Evolutionary conservation across 2,888 invertebrate species (phyloP).

Genomic region (Thyatira batis): DNA sequence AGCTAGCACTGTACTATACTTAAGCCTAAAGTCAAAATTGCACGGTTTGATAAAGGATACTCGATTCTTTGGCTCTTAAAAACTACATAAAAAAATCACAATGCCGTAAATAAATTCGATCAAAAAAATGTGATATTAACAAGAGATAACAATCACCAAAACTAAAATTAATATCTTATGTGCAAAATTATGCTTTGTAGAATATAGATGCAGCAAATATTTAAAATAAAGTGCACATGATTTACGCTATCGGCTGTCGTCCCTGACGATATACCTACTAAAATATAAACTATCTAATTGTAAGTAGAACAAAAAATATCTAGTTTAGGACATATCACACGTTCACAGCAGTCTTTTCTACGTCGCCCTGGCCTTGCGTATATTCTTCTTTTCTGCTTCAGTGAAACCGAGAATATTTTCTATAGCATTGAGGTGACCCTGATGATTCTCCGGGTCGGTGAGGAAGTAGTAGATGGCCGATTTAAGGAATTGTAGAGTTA

Average conservation of each 20-base stretch:
- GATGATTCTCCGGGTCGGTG: constrained; percentile 93
- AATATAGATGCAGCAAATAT: constrained; percentile 17
- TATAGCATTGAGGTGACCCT: constrained; percentile 93
- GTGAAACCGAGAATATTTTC: constrained; percentile 95
- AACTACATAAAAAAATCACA: constrained; percentile 67
- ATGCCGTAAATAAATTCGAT: constrained; percentile 62
- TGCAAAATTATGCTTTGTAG: constrained; percentile 46
- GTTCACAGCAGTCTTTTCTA: constrained; percentile 67
- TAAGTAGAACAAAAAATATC: constrained; percentile 42
- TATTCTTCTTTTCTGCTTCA: constrained; percentile 90
- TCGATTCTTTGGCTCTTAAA: constrained; percentile 74
- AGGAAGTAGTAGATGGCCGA: constrained; percentile 96
- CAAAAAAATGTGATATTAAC: constrained; percentile 40
- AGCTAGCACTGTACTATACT: constrained; percentile 46
- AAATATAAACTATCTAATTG: constrained; percentile 40
- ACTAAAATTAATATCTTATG: constrained; percentile 41
- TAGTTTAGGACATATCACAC: constrained; percentile 69
- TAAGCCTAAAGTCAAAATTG: constrained; percentile 64
- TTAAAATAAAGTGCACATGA: constrained; percentile 31
- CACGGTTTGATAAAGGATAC: constrained; percentile 62
- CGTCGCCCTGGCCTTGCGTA: constrained; percentile 85
- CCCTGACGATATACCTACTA: constrained; percentile 49
- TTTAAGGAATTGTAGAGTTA: constrained; percentile 95
- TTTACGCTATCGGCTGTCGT: constrained; percentile 28
- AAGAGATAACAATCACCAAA: constrained; percentile 51